These are phyloP conservation scores for Psammodynastes pulverulentus DNA, from an alignment of 2,113 vertebrate species.

Conservation along the genomic window DNA sequence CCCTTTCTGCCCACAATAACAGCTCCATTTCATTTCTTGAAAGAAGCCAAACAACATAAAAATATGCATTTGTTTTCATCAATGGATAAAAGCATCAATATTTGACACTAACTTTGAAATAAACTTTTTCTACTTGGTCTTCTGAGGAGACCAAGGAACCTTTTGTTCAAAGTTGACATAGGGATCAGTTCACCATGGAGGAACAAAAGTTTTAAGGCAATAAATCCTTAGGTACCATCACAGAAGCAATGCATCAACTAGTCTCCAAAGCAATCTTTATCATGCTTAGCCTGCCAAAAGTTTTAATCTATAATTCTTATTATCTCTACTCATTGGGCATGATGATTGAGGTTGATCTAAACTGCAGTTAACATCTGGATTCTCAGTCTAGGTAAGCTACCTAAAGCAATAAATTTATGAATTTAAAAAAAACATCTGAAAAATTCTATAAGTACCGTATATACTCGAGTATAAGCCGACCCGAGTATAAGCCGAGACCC, in stretches of 20 bases:
- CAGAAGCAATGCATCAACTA: background rate
- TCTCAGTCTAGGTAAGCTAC: background rate
- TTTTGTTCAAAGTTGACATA: background rate
- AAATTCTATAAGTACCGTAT: background rate
- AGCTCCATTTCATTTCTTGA: background rate
- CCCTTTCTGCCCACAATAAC: background rate
- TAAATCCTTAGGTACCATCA: background rate
- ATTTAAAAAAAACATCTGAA: background rate
- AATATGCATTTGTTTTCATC: background rate
- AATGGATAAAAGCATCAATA: background rate
- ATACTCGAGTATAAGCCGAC: no score
- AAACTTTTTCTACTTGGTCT: background rate
- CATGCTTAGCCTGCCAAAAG: background rate
- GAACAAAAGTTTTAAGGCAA: background rate
- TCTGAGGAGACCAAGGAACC: background rate
- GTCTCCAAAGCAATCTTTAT: background rate
- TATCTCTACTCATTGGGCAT: background rate
- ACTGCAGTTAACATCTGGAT: background rate
- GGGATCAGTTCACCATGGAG: background rate
- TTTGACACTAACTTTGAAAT: conserved; percentile 7
- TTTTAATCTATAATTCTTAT: background rate
- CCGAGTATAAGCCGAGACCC: no score
- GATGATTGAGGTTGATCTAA: background rate
- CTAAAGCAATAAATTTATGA: background rate
- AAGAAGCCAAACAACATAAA: background rate